Percentiles rank a stretch among this genome's conserved stretches.
These are phyloP conservation scores for Dendronephthya gigantea DNA, from an alignment of 64 coral and sea anemone species.

Conservation along the genomic window DNA sequence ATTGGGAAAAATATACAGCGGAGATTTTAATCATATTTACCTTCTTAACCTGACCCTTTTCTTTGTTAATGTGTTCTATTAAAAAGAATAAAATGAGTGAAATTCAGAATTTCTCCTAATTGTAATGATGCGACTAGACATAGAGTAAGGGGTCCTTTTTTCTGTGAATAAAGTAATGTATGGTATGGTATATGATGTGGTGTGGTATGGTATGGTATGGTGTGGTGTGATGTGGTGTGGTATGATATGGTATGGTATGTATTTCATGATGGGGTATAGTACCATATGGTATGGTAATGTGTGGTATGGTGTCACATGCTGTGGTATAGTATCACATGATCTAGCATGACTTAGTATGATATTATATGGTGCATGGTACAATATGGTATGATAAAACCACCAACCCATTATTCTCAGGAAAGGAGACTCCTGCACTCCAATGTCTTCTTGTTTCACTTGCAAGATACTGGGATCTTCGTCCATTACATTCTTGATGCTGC, in stretches of 20 bases:
- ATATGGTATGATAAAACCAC: background rate
- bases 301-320: background rate
- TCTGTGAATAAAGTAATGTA: background rate
- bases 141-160: no score
- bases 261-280: background rate
- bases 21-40: background rate
- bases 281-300: background rate
- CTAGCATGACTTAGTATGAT: no score
- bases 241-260: background rate
- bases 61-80: background rate
- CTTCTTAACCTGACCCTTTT: background rate
- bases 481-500: slow-evolving; percentile 7
- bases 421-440: background rate
- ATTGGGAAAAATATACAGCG: background rate
- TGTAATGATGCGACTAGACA: no score
- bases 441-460: background rate
- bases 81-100: background rate
- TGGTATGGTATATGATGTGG: background rate
- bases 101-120: no score
- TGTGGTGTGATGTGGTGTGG: background rate
- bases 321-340: background rate
- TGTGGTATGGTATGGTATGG: background rate
- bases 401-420: background rate
- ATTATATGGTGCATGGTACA: no score
- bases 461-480: background rate